These are phyloP conservation scores for Ormyrus rosae DNA, from an alignment of 2,888 invertebrate genomes.

Conservation along the genomic window DNA sequence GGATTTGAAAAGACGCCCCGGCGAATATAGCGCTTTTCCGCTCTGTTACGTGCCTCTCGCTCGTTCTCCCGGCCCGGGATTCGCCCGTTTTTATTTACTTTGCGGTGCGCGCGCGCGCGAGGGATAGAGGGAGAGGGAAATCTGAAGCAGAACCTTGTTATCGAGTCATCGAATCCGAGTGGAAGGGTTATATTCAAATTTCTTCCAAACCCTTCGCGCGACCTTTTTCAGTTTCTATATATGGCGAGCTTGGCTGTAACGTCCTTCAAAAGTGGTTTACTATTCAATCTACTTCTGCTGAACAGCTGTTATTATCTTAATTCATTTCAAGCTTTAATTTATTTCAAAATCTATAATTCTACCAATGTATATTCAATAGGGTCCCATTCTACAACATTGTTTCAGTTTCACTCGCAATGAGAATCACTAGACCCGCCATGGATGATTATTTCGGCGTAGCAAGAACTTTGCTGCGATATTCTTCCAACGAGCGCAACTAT, in stretches of 20 bases:
- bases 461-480: conserved; percentile 43
- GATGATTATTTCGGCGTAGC: conserved; percentile 53
- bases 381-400: not conserved
- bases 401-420: conserved; percentile 21
- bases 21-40: conserved; percentile 50
- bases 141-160: conserved; percentile 39
- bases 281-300: no score
- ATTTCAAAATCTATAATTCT: no score
- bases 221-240: conserved; percentile 26
- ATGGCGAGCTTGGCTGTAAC: no score
- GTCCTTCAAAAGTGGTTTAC: no score
- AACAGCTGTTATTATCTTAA: no score
- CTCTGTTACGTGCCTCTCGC: conserved; percentile 58
- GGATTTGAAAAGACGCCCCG: conserved; percentile 38
- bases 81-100: conserved; percentile 54
- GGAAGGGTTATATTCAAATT: conserved; percentile 57
- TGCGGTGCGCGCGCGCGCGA: not conserved
- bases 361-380: no score
- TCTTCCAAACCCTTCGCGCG: conserved; percentile 18
- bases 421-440: not conserved
- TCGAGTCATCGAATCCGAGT: conserved; percentile 46
- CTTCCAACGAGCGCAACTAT: conserved; percentile 13
- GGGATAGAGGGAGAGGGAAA: not conserved
- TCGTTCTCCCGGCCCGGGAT: conserved; percentile 57
- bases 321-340: no score